These are phyloP conservation scores for Aplochiton taeniatus DNA, from an alignment of 2,797 vertebrate species.

Conservation along the genomic window DNA sequence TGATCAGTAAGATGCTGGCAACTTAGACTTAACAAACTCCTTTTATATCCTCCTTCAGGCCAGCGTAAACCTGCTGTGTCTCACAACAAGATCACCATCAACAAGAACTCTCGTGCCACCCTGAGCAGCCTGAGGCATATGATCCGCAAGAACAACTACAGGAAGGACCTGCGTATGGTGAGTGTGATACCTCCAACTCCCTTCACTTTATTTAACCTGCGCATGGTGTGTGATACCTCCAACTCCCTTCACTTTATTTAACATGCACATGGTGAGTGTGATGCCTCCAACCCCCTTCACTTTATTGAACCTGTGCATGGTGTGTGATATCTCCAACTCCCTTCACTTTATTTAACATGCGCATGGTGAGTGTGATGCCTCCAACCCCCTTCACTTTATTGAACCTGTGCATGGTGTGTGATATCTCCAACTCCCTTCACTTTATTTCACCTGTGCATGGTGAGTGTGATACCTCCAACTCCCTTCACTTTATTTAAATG, in stretches of 20 bases:
- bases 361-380: slow-evolving; percentile 79
- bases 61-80: slow-evolving; percentile 83
- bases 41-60: slow-evolving; percentile 61
- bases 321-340: too few species aligned
- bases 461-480: slow-evolving; percentile 48
- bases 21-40: neutral
- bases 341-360: too few species aligned
- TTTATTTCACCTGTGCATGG: slow-evolving; percentile 92
- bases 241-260: too few species aligned
- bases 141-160: slow-evolving; percentile 90
- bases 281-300: neutral
- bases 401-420: too few species aligned
- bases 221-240: too few species aligned
- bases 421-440: too few species aligned
- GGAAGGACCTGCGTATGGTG: slow-evolving; percentile 90
- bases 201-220: neutral
- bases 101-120: slow-evolving; percentile 89
- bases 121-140: slow-evolving; percentile 89
- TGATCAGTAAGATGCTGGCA: too few species aligned
- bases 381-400: neutral
- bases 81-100: slow-evolving; percentile 87
- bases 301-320: neutral
- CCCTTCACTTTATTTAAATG: neutral
- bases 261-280: slow-evolving; percentile 86
- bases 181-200: slow-evolving; percentile 24